Evolutionary conservation across 2,797 vertebrate genomes (phyloP).

Genomic region (Sebastolobus altivelis): DNA sequence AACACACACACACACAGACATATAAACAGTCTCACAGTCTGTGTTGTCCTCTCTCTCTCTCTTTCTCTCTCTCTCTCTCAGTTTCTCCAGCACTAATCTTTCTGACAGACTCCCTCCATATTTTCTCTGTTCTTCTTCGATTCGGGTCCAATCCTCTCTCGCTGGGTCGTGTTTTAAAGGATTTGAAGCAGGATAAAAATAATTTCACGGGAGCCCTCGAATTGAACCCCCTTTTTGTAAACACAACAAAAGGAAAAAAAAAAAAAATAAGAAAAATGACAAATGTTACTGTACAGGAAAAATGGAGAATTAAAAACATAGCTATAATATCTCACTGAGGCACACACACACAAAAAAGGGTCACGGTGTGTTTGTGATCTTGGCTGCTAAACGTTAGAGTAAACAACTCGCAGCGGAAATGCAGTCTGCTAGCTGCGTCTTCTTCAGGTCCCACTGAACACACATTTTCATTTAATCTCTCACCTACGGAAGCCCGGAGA

Average conservation of each 20-base stretch:
- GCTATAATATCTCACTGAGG: slow-evolving; percentile 11
- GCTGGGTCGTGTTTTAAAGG: slow-evolving; percentile 52
- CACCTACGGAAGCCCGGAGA: neutral
- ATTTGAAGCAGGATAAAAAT: slow-evolving; percentile 60
- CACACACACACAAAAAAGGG: slow-evolving; percentile 14
- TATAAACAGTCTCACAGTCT: slow-evolving; percentile 4
- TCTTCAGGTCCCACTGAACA: slow-evolving; percentile 7
- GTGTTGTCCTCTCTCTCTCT: slow-evolving; percentile 8
- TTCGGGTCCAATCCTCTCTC: slow-evolving; percentile 44
- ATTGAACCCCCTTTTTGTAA: slow-evolving; percentile 46
- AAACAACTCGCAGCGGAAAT: slow-evolving; percentile 29
- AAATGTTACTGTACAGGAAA: neutral
- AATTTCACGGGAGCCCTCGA: slow-evolving; percentile 55
- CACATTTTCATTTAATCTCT: slow-evolving; percentile 26
- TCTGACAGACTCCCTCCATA: slow-evolving; percentile 55
- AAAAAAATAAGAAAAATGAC: neutral
- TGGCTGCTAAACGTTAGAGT: slow-evolving; percentile 3
- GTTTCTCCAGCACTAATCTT: slow-evolving; percentile 57
- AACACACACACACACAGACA: slow-evolving; percentile 32
- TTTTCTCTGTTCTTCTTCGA: slow-evolving; percentile 33
- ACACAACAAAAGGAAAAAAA: slow-evolving; percentile 37
- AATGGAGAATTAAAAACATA: slow-evolving; percentile 36
- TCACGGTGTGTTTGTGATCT: slow-evolving; percentile 20
- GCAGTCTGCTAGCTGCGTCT: neutral
- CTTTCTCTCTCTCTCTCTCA: neutral